phyloP scores from a whole-genome alignment of 2,797 vertebrate species.

The Pteropus rufus region DNA sequence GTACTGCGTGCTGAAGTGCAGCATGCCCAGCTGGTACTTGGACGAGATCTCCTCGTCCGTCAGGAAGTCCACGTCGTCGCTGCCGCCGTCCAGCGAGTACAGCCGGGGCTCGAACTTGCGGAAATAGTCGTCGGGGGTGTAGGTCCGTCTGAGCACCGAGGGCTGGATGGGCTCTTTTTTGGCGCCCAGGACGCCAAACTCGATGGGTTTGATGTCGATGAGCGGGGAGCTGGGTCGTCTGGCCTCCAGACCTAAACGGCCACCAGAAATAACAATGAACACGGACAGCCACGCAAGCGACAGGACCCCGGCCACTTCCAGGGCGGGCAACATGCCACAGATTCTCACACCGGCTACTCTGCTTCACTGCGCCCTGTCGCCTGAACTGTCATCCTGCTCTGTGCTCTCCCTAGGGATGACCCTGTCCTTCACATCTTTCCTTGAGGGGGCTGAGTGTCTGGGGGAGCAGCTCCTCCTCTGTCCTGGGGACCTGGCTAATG shows the following conservation, averaged over 20 bases:
- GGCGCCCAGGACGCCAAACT: constrained; percentile 89
- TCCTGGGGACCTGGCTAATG: not conserved
- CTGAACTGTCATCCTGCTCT: not conserved
- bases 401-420: not conserved
- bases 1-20: constrained; percentile 93
- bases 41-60: constrained; percentile 91
- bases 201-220: constrained; percentile 89
- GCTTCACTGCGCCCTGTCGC: not conserved
- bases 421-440: not conserved
- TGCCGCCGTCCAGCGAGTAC: constrained; percentile 86
- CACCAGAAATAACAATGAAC: not conserved
- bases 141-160: constrained; percentile 85
- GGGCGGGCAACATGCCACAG: not conserved
- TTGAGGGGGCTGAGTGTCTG: not conserved
- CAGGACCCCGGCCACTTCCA: accelerated
- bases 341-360: accelerated
- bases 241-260: constrained; percentile 84
- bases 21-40: constrained; percentile 91
- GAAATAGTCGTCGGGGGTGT: constrained; percentile 88
- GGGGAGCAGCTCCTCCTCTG: not conserved
- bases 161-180: constrained; percentile 92
- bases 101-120: constrained; percentile 89
- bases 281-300: accelerated
- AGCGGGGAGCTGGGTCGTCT: constrained; percentile 89
- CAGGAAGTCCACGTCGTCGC: constrained; percentile 89